These are phyloP conservation scores for Enteromius trimaculatus DNA, from an alignment of 2,797 vertebrate species.

Conservation along the genomic window DNA sequence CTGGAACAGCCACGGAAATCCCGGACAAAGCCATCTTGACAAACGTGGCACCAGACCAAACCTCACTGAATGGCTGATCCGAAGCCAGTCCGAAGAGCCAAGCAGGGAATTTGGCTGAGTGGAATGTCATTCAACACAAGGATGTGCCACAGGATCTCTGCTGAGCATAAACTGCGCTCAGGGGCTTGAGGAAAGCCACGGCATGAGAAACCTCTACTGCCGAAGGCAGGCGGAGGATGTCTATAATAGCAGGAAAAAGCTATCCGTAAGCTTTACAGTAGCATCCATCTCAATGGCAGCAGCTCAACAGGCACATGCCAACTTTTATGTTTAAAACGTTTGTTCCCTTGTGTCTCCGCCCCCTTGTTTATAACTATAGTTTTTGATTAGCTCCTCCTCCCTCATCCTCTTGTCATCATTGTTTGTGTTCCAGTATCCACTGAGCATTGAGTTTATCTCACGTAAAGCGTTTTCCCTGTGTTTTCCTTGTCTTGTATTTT, in stretches of 20 bases:
- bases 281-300: not conserved
- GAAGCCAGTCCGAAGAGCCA: conserved; percentile 24
- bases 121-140: conserved; percentile 36
- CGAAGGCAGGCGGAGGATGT: not conserved
- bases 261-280: not conserved
- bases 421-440: too few species aligned
- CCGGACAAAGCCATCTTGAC: conserved; percentile 46
- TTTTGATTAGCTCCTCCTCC: too few species aligned
- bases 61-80: conserved; percentile 20
- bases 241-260: not conserved
- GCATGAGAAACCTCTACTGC: not conserved
- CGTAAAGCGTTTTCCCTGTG: too few species aligned
- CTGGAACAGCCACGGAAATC: conserved; percentile 24
- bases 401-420: too few species aligned
- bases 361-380: too few species aligned
- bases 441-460: too few species aligned
- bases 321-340: not conserved
- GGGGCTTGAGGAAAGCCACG: conserved; percentile 5
- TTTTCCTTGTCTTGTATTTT: too few species aligned
- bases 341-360: too few species aligned
- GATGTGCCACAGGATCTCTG: conserved; percentile 31
- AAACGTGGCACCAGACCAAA: conserved; percentile 47
- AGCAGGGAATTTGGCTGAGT: conserved; percentile 17
- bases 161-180: not conserved
- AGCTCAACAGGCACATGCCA: not conserved